phyloP scores from a whole-genome alignment of 2,113 vertebrate genomes.

The Leptobrachium ailaonicum region DNA sequence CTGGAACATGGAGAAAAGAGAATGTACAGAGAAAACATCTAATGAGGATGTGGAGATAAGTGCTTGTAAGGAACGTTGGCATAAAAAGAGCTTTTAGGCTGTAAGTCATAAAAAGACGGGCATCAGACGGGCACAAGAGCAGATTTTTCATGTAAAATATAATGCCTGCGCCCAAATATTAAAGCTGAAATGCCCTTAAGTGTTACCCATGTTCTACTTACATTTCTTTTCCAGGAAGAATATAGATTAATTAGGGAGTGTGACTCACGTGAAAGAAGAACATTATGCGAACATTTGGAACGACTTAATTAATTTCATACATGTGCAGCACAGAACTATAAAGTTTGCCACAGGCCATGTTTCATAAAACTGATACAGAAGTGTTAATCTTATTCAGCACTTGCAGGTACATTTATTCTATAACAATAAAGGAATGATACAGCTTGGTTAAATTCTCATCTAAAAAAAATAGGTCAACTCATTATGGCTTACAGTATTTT shows the following conservation, averaged over 20 bases:
- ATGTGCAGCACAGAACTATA: neutral
- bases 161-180: neutral
- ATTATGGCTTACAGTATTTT: neutral
- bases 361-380: neutral
- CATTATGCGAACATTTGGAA: neutral
- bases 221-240: neutral
- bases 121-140: slow-evolving; percentile 76
- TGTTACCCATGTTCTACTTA: neutral
- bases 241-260: neutral
- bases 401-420: neutral
- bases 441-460: neutral
- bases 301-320: neutral
- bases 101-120: slow-evolving; percentile 78
- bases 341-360: neutral
- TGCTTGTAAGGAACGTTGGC: slow-evolving; percentile 78
- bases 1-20: slow-evolving; percentile 71
- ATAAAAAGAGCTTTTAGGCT: slow-evolving; percentile 81
- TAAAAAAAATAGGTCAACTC: neutral
- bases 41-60: slow-evolving; percentile 83
- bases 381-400: neutral
- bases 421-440: neutral
- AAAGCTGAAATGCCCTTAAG: neutral
- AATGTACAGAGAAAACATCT: slow-evolving; percentile 74
- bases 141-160: slow-evolving; percentile 72
- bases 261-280: too few relatives aligned